These are phyloP conservation scores for Dynastes grantii DNA, from an alignment of 2,888 invertebrate species.

Conservation along the genomic window DNA sequence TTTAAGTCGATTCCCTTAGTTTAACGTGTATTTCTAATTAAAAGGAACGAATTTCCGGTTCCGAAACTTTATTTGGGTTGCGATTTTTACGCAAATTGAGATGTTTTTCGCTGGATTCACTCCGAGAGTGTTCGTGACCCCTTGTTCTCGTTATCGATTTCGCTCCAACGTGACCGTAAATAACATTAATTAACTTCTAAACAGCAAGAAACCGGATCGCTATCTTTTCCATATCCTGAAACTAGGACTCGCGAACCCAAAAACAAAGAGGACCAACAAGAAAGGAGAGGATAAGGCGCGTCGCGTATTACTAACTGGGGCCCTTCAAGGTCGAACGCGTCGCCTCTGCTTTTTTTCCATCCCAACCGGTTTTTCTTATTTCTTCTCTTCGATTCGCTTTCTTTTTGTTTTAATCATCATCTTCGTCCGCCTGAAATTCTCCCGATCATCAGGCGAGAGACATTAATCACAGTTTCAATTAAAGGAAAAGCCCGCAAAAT, in stretches of 20 bases:
- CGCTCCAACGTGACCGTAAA: conserved; percentile 24
- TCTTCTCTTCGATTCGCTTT: conserved; percentile 14
- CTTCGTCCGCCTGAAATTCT: conserved; percentile 41
- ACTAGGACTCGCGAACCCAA: not conserved
- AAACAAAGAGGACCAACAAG: conserved; percentile 10
- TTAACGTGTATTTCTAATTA: not conserved
- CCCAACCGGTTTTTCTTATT: conserved; percentile 12
- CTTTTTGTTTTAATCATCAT: conserved; percentile 42
- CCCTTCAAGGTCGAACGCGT: conserved; percentile 27
- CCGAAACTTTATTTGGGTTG: conserved; percentile 2
- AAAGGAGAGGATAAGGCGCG: conserved; percentile 3
- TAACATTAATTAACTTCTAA: conserved; percentile 46
- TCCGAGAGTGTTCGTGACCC: conserved; percentile 31
- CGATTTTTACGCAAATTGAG: conserved; percentile 37
- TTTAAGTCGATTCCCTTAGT: conserved; percentile 1
- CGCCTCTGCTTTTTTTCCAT: not conserved
- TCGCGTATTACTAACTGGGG: conserved; percentile 19
- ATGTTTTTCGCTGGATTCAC: not conserved
- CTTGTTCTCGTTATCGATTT: conserved; percentile 18
- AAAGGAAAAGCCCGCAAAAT: conserved; percentile 59
- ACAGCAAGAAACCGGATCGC: conserved; percentile 37
- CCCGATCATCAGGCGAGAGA: conserved; percentile 48
- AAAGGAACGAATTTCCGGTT: not conserved
- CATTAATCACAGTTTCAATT: conserved; percentile 62
- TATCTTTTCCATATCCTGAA: conserved; percentile 38